A percentile compares a stretch with the other conserved stretches of the same genome.
phyloP scores from a whole-genome alignment of 2,797 vertebrate genomes.

The Siniperca obscura region DNA sequence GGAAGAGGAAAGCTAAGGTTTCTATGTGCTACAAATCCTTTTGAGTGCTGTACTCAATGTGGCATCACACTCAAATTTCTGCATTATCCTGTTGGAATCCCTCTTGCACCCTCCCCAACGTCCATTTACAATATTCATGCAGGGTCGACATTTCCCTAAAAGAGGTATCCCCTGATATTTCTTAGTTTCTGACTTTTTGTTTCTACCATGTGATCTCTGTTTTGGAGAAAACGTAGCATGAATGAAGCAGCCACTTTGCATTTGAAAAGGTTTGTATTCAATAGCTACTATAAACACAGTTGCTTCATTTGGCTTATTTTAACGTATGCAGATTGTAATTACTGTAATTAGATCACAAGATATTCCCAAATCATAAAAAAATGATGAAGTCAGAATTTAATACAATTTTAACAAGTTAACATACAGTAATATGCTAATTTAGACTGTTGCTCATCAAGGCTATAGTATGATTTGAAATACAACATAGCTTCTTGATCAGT shows the following conservation, averaged over 20 bases:
- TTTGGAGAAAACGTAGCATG: not conserved
- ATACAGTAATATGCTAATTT: slow-evolving; percentile 6
- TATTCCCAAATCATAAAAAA: not conserved
- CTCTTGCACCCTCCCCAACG: slow-evolving; percentile 20
- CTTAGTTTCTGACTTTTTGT: slow-evolving; percentile 4
- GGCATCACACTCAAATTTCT: slow-evolving; percentile 27
- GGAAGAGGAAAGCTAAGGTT: slow-evolving; percentile 41
- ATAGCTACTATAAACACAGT: slow-evolving; percentile 7
- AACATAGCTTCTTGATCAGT: slow-evolving; percentile 2
- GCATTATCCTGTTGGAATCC: slow-evolving; percentile 15
- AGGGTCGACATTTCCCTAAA: slow-evolving; percentile 25
- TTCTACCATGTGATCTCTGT: slow-evolving; percentile 10
- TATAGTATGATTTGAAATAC: slow-evolving; percentile 8
- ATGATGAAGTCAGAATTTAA: slow-evolving; percentile 6
- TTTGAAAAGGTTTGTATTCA: not conserved
- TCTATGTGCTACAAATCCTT: slow-evolving; percentile 40
- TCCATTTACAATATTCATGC: slow-evolving; percentile 17
- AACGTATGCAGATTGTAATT: slow-evolving; percentile 9
- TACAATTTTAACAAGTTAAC: not conserved
- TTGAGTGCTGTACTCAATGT: slow-evolving; percentile 38
- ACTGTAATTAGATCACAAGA: not conserved
- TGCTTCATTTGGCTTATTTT: slow-evolving; percentile 1
- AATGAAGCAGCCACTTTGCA: slow-evolving; percentile 29
- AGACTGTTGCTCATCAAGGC: slow-evolving; percentile 4
- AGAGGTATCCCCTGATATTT: slow-evolving; percentile 34